Evolutionary conservation across 2,888 invertebrate genomes (phyloP).

Genomic region (Hypselothyrea guttata): DNA sequence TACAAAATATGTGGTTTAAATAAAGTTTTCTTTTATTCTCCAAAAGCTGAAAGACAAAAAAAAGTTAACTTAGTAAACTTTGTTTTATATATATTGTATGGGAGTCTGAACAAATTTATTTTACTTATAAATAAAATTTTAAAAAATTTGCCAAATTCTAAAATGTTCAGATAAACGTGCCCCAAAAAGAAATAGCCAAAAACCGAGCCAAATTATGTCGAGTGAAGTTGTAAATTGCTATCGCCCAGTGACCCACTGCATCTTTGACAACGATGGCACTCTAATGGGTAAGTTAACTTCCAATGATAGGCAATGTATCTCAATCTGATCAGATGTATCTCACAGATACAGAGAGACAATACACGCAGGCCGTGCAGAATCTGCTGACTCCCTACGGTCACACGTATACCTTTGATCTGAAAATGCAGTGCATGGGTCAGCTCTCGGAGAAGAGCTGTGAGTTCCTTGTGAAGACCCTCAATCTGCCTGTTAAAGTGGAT

Average conservation of each 20-base stretch:
- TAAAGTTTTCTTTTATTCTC: too few relatives aligned
- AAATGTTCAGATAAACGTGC: too few relatives aligned
- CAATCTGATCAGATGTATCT: too few relatives aligned
- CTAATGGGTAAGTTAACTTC: conserved; percentile 37
- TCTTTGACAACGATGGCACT: conserved; percentile 63
- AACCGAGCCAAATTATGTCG: conserved; percentile 8
- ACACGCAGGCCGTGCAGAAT: conserved; percentile 87
- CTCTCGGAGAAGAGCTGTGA: conserved; percentile 84
- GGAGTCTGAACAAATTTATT: too few relatives aligned
- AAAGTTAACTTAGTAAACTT: too few relatives aligned
- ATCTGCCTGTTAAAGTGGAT: conserved; percentile 85
- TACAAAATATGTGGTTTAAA: too few relatives aligned
- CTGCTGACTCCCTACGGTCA: conserved; percentile 86
- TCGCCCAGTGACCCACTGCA: conserved; percentile 45
- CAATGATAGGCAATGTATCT: too few relatives aligned
- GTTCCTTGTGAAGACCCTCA: conserved; percentile 83
- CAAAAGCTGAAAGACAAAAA: too few relatives aligned
- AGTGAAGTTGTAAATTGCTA: not conserved
- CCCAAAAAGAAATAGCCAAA: not conserved
- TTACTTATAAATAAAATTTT: too few relatives aligned
- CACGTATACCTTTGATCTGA: conserved; percentile 88
- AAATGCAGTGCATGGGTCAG: conserved; percentile 87
- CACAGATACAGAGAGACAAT: conserved; percentile 89
- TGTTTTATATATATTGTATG: too few relatives aligned
- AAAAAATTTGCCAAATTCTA: too few relatives aligned